Evolutionary conservation across 2,888 invertebrate genomes (phyloP).

Genomic region (Drosophila planitibia): DNA sequence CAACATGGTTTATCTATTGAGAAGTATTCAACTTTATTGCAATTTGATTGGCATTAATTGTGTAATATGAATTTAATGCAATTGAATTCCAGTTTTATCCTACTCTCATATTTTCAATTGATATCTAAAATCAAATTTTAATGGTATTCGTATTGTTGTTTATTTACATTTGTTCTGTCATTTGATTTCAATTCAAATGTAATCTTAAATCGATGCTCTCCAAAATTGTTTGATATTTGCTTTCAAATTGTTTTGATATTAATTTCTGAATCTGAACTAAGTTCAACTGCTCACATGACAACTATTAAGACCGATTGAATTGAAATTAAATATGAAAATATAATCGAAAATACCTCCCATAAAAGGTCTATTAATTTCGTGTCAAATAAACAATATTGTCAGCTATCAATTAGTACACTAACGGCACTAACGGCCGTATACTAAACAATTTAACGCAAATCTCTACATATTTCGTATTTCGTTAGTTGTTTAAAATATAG

Average conservation of each 20-base stretch:
- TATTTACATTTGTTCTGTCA: constrained; percentile 3
- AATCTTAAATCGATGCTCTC: background rate
- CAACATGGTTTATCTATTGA: constrained; percentile 1
- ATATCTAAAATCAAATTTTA: background rate
- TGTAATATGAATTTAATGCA: constrained; percentile 10
- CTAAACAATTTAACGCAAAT: background rate
- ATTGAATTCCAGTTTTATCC: constrained; percentile 2
- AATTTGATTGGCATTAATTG: constrained; percentile 30
- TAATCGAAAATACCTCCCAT: background rate
- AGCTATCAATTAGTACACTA: background rate
- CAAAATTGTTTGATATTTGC: background rate
- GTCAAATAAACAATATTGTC: background rate
- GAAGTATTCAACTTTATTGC: constrained; percentile 6
- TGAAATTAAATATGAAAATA: background rate
- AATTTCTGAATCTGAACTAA: too few relatives aligned
- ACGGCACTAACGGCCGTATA: background rate
- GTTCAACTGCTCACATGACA: background rate
- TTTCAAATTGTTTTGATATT: background rate
- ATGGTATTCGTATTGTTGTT: background rate
- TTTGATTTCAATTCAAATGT: constrained; percentile 3
- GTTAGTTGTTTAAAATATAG: background rate
- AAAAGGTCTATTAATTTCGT: background rate
- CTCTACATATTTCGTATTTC: background rate
- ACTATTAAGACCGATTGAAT: too few relatives aligned
- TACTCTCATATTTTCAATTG: background rate